Evolutionary conservation across 2,797 vertebrate species (phyloP), one percentile per base, ranked within the genome.

Genomic region (Enteromius afrohamiltoni): DNA sequence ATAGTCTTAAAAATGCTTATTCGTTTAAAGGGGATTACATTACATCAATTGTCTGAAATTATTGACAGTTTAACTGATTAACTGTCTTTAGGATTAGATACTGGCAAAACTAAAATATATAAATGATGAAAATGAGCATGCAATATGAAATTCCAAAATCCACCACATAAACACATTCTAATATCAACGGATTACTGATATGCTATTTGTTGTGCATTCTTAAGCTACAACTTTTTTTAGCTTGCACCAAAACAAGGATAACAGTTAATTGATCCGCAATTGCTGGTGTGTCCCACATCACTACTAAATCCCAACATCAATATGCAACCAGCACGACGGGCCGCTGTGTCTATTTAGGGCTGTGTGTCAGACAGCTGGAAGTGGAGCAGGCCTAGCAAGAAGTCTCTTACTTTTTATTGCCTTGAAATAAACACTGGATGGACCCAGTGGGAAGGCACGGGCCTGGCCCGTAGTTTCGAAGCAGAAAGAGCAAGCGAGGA

Each of bases 321-420:
- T 74, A 81, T 53, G 68, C 77, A 79, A 47, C 60, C 49, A 17
- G 60, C 69, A 73, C 16, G 71, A 47, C 6, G 13, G 76, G n/a
- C 68, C 10, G 51, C 21, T 58, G 51, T 70, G 83, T 81, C 83
- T 85, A 85, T 85, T 85, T 81, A 85, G 84, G 71, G 71, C 71
- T 77, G 79, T 6, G n/a, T 60, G 53, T 85, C 84, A 76, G 84
- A 60, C 79, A 69, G 84, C 79, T 85, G 26, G 79, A 85, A 85
- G 79, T 81, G 73, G 84, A 85, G 74, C 84, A 85, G 42, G 40
- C 47, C 64, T 77, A 45, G 80, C 23, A 79, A 85, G 68, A 78
- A 83, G 77, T 79, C 78, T 73, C 70, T 86, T 85, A 87, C 64
- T 76, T 79, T 76, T 81, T 78, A 83, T 83, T 71, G 75, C 74